Evolutionary conservation across 2,888 invertebrate genomes (phyloP), one percentile per base, ranked within the genome.

Genomic region (Nipponacmea schrenckii): DNA sequence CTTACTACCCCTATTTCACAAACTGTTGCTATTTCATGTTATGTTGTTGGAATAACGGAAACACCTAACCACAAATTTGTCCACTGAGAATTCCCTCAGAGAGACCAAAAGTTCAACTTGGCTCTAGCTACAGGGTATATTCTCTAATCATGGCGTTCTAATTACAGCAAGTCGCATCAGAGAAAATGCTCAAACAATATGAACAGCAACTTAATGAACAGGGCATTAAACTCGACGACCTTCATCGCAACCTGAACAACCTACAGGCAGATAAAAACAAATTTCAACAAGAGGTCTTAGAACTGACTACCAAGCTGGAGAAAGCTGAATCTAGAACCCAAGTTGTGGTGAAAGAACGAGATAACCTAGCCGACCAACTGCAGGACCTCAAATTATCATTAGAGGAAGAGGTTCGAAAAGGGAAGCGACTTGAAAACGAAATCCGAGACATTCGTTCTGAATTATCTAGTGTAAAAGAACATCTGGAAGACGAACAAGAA

Each of bases 261-360:
- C 24, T 24, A 20, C 24, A 24, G 24, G 24, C 56, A 10, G 24
- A 56, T 56, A 56, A 56, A 56, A 56, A 56, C 24, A 56, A 56
- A 56, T 24, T 56, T 24, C 56, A 56, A 56, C 56, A 24, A 56
- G 56, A 56, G 24, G 24, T 24, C 56, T 24, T 56, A 24, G 56
- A 56, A 56, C 56, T 56, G 56, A 24, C 24, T 24, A 56, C 56
- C 56, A 56, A 56, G 56, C 56, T 56, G 14, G 56, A 56, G 56
- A 56, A 56, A 56, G 56, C 56, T 24, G 56, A 56, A 24, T 24
- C 20, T 24, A 8, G 56, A 20, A 10, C 14, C 20, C 20, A 24
- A 10, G 56, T 56, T 56, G 12, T 56, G 14, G 24, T 24, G 24
- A 56, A 56, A 24, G 56, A 56, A 24, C 20, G 56, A 56, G 56